Percentiles rank a stretch among this genome's conserved stretches.
Evolutionary conservation across 2,113 vertebrate genomes (phyloP).

Genomic region (Mohoua ochrocephala): DNA sequence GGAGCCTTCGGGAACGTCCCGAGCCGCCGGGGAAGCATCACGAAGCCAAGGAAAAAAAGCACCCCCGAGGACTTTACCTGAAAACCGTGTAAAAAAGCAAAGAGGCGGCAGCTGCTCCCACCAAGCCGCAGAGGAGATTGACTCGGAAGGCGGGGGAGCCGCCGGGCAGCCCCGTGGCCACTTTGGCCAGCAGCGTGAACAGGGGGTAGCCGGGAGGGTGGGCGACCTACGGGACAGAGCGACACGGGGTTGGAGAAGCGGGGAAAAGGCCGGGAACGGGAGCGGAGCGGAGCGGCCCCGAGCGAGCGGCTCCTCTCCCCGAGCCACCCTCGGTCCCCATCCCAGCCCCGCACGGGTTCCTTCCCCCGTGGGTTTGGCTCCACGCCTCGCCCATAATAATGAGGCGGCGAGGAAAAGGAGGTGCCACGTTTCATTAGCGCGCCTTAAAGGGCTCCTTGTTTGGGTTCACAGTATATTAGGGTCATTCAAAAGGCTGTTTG

Average conservation of each 20-base stretch:
- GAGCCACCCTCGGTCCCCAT: not conserved
- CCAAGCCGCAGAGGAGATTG: conserved; percentile 82
- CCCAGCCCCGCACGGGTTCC: not conserved
- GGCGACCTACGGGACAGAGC: conserved; percentile 79
- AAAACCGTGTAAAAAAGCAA: conserved; percentile 86
- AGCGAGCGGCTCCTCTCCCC: not conserved
- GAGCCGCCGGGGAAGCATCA: not conserved
- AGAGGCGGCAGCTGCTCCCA: conserved; percentile 85
- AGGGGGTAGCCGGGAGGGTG: conserved; percentile 96
- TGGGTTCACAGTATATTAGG: conserved; percentile 68
- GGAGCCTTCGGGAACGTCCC: not conserved
- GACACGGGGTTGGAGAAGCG: not conserved
- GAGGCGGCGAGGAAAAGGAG: conserved; percentile 47
- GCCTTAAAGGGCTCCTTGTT: conserved; percentile 63
- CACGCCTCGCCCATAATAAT: not conserved
- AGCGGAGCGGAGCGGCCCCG: not conserved
- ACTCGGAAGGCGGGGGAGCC: conserved; percentile 84
- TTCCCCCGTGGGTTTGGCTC: not conserved
- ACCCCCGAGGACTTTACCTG: conserved; percentile 77
- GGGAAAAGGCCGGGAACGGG: not conserved
- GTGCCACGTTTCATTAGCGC: conserved; percentile 59
- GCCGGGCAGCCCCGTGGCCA: conserved; percentile 73
- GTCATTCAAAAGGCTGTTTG: conserved; percentile 67
- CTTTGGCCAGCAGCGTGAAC: conserved; percentile 85
- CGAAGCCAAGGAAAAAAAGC: not conserved